Percentiles rank a stretch among this genome's conserved stretches.
Conservation (phyloP, 1,140 invertebrate species). For the Solen grandis region DNA sequence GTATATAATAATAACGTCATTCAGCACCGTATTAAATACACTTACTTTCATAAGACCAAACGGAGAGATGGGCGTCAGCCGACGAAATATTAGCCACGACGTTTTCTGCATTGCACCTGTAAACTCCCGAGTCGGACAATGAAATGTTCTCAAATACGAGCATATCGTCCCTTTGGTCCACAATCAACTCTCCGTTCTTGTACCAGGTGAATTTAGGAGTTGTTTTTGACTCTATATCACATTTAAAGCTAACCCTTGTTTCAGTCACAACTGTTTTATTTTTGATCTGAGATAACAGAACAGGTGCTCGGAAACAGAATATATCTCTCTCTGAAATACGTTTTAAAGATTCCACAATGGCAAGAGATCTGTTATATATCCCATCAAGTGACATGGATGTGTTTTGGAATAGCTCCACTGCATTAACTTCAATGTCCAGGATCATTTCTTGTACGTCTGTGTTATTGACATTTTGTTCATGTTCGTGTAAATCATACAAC, state of each 20-base stretch:
- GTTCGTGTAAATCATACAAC: neutral
- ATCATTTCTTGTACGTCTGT: neutral
- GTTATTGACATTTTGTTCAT: neutral
- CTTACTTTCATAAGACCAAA: too few relatives aligned
- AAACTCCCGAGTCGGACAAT: neutral
- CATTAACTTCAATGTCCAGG: neutral
- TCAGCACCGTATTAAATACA: too few relatives aligned
- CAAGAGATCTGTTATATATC: neutral
- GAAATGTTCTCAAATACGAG: neutral
- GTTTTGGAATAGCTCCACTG: neutral
- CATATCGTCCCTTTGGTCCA: neutral
- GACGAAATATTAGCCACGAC: neutral
- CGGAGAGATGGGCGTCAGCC: too few relatives aligned
- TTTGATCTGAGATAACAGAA: neutral
- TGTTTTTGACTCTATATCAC: neutral
- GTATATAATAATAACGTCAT: too few relatives aligned
- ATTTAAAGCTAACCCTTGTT: neutral
- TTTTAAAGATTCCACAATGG: neutral
- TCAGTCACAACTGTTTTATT: neutral
- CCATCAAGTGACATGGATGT: neutral
- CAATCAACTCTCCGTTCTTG: neutral
- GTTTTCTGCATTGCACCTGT: neutral
- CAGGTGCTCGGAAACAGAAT: neutral
- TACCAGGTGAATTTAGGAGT: neutral
- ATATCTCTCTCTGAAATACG: neutral